Evolutionary conservation across 2,888 invertebrate genomes (phyloP).

Genomic region (Drosophila subsilvestris): DNA sequence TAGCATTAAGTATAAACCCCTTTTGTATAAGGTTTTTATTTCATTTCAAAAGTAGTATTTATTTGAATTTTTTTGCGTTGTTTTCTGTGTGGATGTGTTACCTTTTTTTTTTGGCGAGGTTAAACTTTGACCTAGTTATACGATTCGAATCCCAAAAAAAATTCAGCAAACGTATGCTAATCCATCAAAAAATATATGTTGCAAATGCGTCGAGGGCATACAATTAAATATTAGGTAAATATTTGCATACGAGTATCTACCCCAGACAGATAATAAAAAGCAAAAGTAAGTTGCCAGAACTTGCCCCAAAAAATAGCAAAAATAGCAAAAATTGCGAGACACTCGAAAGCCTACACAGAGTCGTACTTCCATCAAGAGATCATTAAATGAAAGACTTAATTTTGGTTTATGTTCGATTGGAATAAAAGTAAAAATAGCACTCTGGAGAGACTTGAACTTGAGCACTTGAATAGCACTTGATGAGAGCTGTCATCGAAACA

Average conservation of each 20-base stretch:
- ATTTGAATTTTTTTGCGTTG: constrained; percentile 22
- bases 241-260: neutral
- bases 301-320: constrained; percentile 8
- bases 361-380: neutral
- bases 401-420: neutral
- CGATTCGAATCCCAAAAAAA: constrained; percentile 42
- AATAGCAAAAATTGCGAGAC: neutral
- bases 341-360: neutral
- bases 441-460: neutral
- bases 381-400: constrained; percentile 1
- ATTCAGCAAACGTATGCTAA: constrained; percentile 24
- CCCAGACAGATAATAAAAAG: neutral
- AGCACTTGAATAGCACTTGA: constrained; percentile 1
- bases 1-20: constrained; percentile 7
- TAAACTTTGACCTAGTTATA: constrained; percentile 66
- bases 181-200: constrained; percentile 46
- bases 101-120: constrained; percentile 40
- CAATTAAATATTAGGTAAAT: constrained; percentile 1
- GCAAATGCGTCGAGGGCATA: neutral
- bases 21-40: constrained; percentile 10
- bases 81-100: constrained; percentile 1
- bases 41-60: constrained; percentile 8
- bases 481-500: neutral
- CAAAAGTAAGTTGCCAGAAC: neutral
- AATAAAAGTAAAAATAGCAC: neutral